Conservation (phyloP, 2,797 vertebrate species). For the Tiaroga cobitis region DNA sequence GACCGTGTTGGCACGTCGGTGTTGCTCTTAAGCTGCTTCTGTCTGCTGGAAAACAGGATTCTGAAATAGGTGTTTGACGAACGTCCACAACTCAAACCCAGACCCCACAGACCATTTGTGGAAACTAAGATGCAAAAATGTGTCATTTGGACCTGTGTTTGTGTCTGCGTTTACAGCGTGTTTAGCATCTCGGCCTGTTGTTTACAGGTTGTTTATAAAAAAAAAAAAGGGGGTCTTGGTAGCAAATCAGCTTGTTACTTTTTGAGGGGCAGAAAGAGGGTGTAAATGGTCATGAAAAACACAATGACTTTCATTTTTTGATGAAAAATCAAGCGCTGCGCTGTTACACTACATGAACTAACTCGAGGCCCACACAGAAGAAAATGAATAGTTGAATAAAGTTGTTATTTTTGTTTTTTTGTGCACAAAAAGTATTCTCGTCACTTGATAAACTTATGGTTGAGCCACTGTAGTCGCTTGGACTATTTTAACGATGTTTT, state of each 20-base stretch:
- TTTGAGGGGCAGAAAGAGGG: background rate
- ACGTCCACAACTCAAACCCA: background rate
- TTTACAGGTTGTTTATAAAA: background rate
- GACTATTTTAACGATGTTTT: no score
- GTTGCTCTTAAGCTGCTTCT: slow-evolving; percentile 15
- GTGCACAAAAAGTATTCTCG: no score
- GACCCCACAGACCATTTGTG: background rate
- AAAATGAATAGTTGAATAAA: no score
- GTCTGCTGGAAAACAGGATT: background rate
- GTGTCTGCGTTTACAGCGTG: background rate
- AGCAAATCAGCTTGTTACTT: background rate
- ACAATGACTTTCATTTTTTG: no score
- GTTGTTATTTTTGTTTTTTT: no score
- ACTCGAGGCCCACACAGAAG: no score
- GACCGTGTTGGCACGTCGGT: background rate
- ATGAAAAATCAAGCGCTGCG: no score
- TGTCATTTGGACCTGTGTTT: no score
- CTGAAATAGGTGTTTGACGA: background rate
- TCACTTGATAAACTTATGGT: no score
- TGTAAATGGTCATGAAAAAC: background rate
- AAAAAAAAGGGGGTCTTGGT: background rate
- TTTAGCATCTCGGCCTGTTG: background rate
- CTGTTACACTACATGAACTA: no score
- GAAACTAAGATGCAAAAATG: no score
- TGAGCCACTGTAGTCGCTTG: no score